Percentiles rank a stretch among this genome's conserved stretches.
phyloP scores from a whole-genome alignment of 2,113 vertebrate species.

The Salvelinus sp. region DNA sequence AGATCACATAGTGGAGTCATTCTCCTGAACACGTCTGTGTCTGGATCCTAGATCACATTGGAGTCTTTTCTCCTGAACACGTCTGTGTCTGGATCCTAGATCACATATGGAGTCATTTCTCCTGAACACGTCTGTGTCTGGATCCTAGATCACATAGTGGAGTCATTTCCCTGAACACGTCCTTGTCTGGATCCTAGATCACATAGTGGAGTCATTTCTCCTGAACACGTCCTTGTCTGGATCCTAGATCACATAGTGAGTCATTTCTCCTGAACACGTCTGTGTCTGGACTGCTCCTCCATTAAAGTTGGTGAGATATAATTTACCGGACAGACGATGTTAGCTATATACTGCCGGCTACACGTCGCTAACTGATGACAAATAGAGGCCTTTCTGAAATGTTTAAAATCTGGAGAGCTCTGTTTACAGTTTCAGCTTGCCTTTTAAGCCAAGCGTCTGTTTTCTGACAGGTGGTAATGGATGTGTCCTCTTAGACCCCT shows the following conservation, averaged over 20 bases:
- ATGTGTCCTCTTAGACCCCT: not conserved
- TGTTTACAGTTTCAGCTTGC: not conserved
- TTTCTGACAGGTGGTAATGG: not conserved
- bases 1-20: not conserved
- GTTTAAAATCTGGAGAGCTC: not conserved
- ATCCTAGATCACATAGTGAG: not conserved
- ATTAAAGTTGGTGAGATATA: conserved; percentile 4
- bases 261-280: not conserved
- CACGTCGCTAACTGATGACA: not conserved
- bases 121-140: not conserved
- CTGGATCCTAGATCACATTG: not conserved
- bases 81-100: not conserved
- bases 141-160: not conserved
- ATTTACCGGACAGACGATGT: not conserved
- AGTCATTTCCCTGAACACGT: not conserved
- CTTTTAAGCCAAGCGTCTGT: not conserved
- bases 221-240: not conserved
- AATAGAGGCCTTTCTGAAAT: not conserved
- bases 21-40: not conserved
- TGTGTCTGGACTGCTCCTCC: conserved; percentile 9
- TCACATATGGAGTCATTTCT: not conserved
- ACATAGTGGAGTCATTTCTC: not conserved
- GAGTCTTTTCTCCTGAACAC: not conserved
- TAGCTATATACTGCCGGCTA: not conserved
- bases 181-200: not conserved